Conservation (phyloP, 2,797 vertebrate genomes). For the Myripristis murdjan region DNA sequence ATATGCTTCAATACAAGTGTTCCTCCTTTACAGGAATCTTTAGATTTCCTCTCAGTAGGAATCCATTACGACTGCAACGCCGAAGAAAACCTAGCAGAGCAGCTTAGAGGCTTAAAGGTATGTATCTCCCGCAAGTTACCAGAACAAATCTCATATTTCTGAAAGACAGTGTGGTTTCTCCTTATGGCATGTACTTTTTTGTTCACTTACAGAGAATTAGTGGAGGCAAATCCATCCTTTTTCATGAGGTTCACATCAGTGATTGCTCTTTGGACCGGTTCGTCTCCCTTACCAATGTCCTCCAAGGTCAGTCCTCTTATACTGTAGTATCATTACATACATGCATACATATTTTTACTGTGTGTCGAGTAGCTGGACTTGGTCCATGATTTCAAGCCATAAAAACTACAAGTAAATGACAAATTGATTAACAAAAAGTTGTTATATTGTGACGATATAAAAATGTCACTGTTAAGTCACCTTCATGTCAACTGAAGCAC, state of each 20-base stretch:
- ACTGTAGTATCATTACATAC: too few relatives aligned
- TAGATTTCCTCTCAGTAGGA: constrained; percentile 68
- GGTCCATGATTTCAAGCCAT: too few relatives aligned
- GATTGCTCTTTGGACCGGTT: constrained; percentile 51
- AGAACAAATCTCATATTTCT: too few relatives aligned
- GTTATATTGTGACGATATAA: too few relatives aligned
- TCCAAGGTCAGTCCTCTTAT: constrained; percentile 50
- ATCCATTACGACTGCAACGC: constrained; percentile 60
- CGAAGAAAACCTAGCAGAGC: constrained; percentile 28
- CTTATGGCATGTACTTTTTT: too few relatives aligned
- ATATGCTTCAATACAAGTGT: not conserved
- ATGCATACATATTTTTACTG: too few relatives aligned
- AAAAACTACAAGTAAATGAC: too few relatives aligned
- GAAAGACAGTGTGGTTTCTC: too few relatives aligned
- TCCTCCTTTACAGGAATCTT: constrained; percentile 48
- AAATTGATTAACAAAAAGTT: too few relatives aligned
- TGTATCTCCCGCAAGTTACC: not conserved
- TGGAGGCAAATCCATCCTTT: constrained; percentile 55
- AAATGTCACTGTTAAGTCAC: too few relatives aligned
- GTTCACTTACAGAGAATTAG: constrained; percentile 44
- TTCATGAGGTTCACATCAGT: constrained; percentile 58
- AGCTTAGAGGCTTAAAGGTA: constrained; percentile 54
- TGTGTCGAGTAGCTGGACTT: too few relatives aligned
- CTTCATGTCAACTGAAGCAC: too few relatives aligned
- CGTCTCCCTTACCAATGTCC: constrained; percentile 42